Conservation (phyloP, 2,888 invertebrate genomes). For the Dryomyza anilis region DNA sequence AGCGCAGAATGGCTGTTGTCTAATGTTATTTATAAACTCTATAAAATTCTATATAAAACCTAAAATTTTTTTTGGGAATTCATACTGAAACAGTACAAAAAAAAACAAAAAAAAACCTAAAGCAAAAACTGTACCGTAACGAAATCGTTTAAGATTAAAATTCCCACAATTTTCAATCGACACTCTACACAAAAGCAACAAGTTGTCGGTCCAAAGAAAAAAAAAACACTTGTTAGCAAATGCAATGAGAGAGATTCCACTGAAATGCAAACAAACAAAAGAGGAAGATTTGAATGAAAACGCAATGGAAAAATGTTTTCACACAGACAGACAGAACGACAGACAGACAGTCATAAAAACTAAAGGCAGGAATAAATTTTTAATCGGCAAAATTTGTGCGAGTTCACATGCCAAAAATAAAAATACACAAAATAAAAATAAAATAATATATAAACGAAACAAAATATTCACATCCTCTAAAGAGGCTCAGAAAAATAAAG, state of each 20-base stretch:
- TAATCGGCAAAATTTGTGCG: slow-evolving; percentile 14
- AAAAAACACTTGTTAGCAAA: not conserved
- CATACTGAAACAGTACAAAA: no score
- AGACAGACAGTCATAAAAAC: not conserved
- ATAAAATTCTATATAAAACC: no score
- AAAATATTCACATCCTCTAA: not conserved
- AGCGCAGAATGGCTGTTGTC: no score
- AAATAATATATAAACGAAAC: no score
- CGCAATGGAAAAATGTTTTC: slow-evolving; percentile 7
- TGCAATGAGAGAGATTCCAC: slow-evolving; percentile 3
- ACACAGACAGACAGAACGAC: not conserved
- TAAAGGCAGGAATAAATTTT: not conserved
- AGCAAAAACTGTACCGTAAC: no score
- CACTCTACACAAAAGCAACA: not conserved
- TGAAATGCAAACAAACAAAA: not conserved
- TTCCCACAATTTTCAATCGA: not conserved
- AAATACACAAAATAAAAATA: no score
- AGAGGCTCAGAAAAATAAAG: no score
- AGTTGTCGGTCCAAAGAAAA: not conserved
- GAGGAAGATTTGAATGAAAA: slow-evolving; percentile 13
- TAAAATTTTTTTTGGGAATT: no score
- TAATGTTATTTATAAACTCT: no score
- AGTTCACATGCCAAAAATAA: slow-evolving; percentile 20
- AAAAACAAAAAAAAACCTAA: no score
- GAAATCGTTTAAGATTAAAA: no score